Conservation (phyloP, 2,797 vertebrate genomes). For the Sebastes goodei region DNA sequence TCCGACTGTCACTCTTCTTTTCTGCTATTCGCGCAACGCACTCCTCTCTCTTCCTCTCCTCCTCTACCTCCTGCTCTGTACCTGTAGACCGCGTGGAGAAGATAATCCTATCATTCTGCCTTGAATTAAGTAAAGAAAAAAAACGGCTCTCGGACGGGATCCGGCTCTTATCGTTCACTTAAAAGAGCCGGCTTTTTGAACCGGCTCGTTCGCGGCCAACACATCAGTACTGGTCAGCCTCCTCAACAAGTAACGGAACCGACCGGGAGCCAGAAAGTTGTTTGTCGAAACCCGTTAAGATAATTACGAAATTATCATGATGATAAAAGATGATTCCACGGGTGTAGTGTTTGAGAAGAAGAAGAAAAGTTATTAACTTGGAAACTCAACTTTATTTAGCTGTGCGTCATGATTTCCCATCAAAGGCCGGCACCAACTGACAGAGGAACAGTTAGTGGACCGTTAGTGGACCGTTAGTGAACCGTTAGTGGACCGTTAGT, state of each 20-base stretch:
- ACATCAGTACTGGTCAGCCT: background rate
- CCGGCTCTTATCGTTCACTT: no score
- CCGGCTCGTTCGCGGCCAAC: rapidly evolving
- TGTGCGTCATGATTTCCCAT: conserved; percentile 61
- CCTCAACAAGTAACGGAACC: conserved; percentile 64
- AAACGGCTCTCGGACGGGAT: no score
- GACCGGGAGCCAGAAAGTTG: conserved; percentile 13
- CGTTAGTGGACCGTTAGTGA: background rate
- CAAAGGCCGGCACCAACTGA: conserved; percentile 47
- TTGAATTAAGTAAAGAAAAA: no score
- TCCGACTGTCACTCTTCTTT: no score
- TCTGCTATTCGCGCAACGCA: no score
- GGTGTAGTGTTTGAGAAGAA: background rate
- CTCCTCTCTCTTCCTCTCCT: no score
- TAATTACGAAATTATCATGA: background rate
- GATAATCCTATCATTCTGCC: no score
- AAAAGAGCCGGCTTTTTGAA: no score
- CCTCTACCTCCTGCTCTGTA: no score
- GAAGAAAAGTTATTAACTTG: background rate
- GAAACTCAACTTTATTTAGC: conserved; percentile 1
- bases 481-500: background rate
- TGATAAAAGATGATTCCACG: rapidly evolving
- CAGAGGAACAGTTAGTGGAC: conserved; percentile 13
- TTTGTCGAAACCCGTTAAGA: background rate
- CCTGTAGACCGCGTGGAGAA: no score